Conservation (phyloP, 2,113 vertebrate genomes). For the Isurus oxyrinchus region DNA sequence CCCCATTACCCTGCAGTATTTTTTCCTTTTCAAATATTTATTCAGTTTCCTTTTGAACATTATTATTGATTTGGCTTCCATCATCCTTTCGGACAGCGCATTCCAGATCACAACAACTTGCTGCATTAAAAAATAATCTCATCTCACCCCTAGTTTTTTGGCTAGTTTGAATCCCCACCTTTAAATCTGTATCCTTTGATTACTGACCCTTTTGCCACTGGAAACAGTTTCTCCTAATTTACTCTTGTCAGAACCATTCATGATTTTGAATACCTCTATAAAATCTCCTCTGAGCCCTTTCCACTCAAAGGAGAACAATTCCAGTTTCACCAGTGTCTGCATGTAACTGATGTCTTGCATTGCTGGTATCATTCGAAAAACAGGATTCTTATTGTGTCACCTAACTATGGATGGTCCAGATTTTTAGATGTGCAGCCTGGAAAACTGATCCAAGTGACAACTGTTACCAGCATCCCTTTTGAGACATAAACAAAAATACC, state of each 20-base stretch:
- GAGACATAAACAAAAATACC: no score
- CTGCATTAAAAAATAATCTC: not conserved
- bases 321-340: not conserved
- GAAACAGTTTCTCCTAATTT: not conserved
- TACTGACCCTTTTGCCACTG: not conserved
- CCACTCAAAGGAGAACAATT: not conserved
- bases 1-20: not conserved
- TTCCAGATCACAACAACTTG: not conserved
- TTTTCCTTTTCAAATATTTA: not conserved
- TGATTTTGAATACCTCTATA: not conserved
- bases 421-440: no score
- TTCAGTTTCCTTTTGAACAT: not conserved
- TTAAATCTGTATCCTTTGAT: not conserved
- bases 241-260: not conserved
- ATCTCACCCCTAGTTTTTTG: not conserved
- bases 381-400: not conserved
- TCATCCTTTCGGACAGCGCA: not conserved
- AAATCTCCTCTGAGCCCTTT: not conserved
- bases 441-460: not conserved
- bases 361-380: not conserved
- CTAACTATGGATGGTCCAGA: not conserved
- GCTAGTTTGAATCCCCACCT: not conserved
- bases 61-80: not conserved
- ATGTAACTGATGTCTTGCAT: not conserved
- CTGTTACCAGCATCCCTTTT: not conserved